A percentile compares a stretch with the other conserved stretches of the same genome.
These are phyloP conservation scores for Damaliscus lunatus DNA, from an alignment of 2,113 vertebrate species.

Conservation along the genomic window DNA sequence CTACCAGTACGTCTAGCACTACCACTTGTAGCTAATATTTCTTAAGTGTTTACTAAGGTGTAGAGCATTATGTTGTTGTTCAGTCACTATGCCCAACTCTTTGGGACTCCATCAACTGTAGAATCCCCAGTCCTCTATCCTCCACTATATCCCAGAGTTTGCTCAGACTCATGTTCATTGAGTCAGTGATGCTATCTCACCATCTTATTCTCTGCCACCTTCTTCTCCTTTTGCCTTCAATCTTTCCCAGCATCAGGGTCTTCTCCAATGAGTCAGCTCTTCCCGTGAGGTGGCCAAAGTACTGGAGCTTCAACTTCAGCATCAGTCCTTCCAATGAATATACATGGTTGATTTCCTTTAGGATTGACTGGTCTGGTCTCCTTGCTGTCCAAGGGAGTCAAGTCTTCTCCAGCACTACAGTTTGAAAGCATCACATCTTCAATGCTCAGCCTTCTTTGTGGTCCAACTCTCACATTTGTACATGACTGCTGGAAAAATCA, in stretches of 20 bases:
- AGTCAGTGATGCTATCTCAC: not conserved
- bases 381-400: not conserved
- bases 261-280: not conserved
- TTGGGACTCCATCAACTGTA: not conserved
- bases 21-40: not conserved
- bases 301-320: not conserved
- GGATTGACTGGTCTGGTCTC: not conserved
- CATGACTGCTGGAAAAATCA: not conserved
- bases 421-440: not conserved
- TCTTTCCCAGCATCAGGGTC: not conserved
- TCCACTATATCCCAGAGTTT: not conserved
- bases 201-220: not conserved
- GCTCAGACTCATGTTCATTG: not conserved
- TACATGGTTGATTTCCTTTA: not conserved
- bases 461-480: not conserved
- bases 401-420: not conserved
- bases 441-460: not conserved
- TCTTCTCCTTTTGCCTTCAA: not conserved
- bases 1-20: not conserved
- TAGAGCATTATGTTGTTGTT: not conserved
- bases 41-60: not conserved
- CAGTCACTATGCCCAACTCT: not conserved
- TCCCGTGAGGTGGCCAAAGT: not conserved
- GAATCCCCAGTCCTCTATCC: not conserved
- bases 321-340: not conserved